phyloP scores from a whole-genome alignment of 1,140 invertebrate species.

The Caerostris darwini region DNA sequence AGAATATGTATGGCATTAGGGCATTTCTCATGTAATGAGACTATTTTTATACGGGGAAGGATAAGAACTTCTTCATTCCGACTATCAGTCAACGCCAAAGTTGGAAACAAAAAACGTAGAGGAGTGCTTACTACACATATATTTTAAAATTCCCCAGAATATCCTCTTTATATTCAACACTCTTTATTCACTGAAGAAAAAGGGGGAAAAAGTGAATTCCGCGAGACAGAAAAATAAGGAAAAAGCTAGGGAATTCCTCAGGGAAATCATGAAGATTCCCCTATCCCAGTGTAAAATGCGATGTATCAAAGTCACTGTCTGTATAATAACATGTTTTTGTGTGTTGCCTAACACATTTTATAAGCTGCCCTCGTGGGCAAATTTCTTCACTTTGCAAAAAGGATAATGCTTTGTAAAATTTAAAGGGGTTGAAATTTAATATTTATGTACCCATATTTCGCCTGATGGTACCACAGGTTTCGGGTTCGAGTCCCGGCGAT shows the following conservation, averaged over 20 bases:
- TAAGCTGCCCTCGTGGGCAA: background rate
- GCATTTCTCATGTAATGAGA: background rate
- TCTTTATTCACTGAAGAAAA: slow-evolving; percentile 35
- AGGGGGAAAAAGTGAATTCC: slow-evolving; percentile 30
- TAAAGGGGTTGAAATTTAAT: no score
- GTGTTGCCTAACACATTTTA: background rate
- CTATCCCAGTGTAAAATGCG: background rate
- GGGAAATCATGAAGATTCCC: slow-evolving; percentile 66
- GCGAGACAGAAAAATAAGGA: background rate
- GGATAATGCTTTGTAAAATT: no score
- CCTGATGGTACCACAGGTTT: no score
- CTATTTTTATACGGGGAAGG: slow-evolving; percentile 3
- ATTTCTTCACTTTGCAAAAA: background rate
- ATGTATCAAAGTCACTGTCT: slow-evolving; percentile 68
- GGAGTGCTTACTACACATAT: slow-evolving; percentile 47
- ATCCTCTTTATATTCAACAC: slow-evolving; percentile 70
- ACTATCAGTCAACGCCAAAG: slow-evolving; percentile 61
- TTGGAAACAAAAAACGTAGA: background rate
- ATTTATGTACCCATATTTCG: no score
- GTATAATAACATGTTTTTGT: slow-evolving; percentile 60
- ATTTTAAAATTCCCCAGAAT: slow-evolving; percentile 69
- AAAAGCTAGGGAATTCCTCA: background rate
- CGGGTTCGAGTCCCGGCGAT: no score
- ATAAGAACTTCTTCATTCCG: slow-evolving; percentile 18
- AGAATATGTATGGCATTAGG: background rate